phyloP scores from a whole-genome alignment of 2,797 vertebrate genomes.

The Anguilla megastoma region DNA sequence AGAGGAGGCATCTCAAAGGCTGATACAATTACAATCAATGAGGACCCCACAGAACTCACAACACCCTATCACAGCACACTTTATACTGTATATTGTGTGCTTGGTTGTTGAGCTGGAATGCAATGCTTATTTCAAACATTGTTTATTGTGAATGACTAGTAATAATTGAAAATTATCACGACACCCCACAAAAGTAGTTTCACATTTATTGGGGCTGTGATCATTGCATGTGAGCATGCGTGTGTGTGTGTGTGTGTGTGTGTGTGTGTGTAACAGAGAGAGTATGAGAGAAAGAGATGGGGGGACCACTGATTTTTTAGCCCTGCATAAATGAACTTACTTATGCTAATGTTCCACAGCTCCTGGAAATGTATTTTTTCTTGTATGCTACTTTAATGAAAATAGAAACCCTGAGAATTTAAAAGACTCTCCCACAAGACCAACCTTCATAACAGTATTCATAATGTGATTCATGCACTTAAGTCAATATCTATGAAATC shows the following conservation, averaged over 20 bases:
- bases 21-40: background rate
- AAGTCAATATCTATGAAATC: background rate
- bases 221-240: background rate
- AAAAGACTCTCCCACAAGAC: background rate
- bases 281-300: background rate
- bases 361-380: background rate
- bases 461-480: background rate
- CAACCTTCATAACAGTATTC: background rate
- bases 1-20: background rate
- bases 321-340: background rate
- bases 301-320: background rate
- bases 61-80: background rate
- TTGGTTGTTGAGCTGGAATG: constrained; percentile 5
- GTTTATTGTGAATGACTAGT: background rate
- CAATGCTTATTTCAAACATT: background rate
- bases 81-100: background rate
- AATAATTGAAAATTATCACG: constrained; percentile 16
- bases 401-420: background rate
- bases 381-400: constrained; percentile 6
- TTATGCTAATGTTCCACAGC: background rate
- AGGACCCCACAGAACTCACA: background rate
- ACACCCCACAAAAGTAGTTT: constrained; percentile 19
- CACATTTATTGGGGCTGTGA: background rate
- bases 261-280: background rate
- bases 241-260: too few species aligned